Evolutionary conservation across 2,888 invertebrate species (phyloP).

Genomic region (Watsonalla cultraria): DNA sequence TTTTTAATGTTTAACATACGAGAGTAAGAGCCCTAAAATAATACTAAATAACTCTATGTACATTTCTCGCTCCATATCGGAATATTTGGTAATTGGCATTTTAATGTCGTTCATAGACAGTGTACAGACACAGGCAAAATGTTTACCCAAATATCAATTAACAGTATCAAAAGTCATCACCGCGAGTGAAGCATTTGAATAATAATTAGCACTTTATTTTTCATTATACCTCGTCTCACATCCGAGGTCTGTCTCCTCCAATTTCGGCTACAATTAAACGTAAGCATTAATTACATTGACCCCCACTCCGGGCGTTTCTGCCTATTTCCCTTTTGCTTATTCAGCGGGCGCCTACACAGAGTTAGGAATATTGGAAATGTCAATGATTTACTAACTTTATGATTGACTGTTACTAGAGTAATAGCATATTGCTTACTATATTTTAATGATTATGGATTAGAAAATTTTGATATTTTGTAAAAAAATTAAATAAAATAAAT

Average conservation of each 20-base stretch:
- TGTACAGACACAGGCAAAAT: background rate
- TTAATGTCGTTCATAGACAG: no score
- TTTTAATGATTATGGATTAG: no score
- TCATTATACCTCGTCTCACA: conserved; percentile 40
- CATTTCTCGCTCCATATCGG: no score
- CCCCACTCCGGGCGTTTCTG: conserved; percentile 44
- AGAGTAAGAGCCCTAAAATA: no score
- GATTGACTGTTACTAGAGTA: no score
- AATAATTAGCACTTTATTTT: conserved; percentile 40
- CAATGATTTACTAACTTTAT: background rate
- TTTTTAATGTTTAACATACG: no score
- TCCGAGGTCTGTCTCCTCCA: conserved; percentile 54
- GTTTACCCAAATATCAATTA: no score
- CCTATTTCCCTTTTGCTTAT: conserved; percentile 75
- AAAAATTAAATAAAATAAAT: no score
- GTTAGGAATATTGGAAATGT: conserved; percentile 32
- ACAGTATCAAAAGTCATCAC: background rate
- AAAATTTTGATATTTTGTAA: no score
- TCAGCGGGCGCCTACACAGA: conserved; percentile 45
- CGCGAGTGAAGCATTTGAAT: conserved; percentile 6
- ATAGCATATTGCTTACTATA: no score
- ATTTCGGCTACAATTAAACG: conserved; percentile 71
- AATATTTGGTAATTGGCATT: no score
- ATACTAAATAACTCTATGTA: no score
- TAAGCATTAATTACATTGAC: conserved; percentile 74